Base-by-base conservation (phyloP, 2,113 vertebrate species). In the Mystacornis crossleyi region DNA sequence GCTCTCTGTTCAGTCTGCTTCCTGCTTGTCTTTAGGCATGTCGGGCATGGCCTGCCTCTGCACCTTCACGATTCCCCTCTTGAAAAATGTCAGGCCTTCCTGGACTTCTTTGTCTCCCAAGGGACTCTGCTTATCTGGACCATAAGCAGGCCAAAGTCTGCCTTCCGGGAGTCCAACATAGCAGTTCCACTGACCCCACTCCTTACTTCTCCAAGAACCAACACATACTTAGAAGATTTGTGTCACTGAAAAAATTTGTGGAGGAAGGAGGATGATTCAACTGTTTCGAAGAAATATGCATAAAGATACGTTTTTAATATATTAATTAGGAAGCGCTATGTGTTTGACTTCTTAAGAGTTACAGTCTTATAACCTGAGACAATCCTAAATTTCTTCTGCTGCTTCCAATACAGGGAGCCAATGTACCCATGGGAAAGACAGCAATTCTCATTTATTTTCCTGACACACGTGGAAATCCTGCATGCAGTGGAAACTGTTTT, bases 21-120 rank as follows among this genome's bases (percentile, higher is more conserved):
- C 20, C 58, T 5, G 0, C 3, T 36, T 14, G 1, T 74, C 45
- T 90, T 51, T 58, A 0, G 4, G 43, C 20, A 34, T 18, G 4
- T 14, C 0, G 2, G 23, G 47, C n/a, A 19, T 3, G 1, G 12
- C 29, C 25, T 79, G 12, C 34, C n/a, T 8, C 66, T 65, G 55
- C 2, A 11, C 38, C 19, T 79, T 70, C 18, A 60, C 12, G 4
- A 40, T 60, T 60, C 92, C 8, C 7, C 42, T 81, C 18, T 12
- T 81, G 31, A 89, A 45, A n/a, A 23, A 29, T 9, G 6, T 33
- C 47, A 61, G 50, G 33, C 36, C 57, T 81, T 75, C n/a, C 23
- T 47, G 57, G 23, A 20, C 23, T 65, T 20, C 18, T 83, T 26
- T 62, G 26, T 36, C 31, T 38, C 23, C 40, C 45, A 36, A 29